Conservation (phyloP, 2,113 vertebrate species). For the Notechis scutatus region DNA sequence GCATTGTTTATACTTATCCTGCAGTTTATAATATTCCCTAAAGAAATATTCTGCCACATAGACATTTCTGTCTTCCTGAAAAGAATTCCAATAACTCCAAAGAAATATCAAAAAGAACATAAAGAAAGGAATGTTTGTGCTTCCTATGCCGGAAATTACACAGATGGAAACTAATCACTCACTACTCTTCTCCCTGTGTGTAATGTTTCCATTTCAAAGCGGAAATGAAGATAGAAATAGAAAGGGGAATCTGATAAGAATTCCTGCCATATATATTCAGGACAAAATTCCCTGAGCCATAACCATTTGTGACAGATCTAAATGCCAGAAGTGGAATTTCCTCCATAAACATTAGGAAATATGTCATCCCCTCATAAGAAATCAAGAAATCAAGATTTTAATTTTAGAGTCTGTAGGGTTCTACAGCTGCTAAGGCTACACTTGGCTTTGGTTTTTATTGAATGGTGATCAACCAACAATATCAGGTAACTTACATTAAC, state of each 20-base stretch:
- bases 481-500: not conserved
- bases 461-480: not conserved
- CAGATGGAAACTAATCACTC: not conserved
- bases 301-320: not conserved
- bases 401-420: not conserved
- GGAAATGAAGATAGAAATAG: not conserved
- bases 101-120: not conserved
- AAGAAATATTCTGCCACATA: not conserved
- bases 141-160: not conserved
- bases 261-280: not conserved
- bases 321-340: not conserved
- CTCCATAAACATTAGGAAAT: not conserved
- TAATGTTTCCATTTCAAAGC: not conserved
- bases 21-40: not conserved
- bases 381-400: not conserved
- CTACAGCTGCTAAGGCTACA: not conserved
- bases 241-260: not conserved
- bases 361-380: not conserved
- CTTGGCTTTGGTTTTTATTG: not conserved
- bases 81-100: not conserved
- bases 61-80: not conserved
- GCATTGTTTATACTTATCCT: not conserved
- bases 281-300: not conserved
- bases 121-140: not conserved
- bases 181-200: not conserved